A percentile compares a stretch with the other conserved stretches of the same genome.
phyloP scores from a whole-genome alignment of 2,888 invertebrate genomes.

The Apotomis capreana region DNA sequence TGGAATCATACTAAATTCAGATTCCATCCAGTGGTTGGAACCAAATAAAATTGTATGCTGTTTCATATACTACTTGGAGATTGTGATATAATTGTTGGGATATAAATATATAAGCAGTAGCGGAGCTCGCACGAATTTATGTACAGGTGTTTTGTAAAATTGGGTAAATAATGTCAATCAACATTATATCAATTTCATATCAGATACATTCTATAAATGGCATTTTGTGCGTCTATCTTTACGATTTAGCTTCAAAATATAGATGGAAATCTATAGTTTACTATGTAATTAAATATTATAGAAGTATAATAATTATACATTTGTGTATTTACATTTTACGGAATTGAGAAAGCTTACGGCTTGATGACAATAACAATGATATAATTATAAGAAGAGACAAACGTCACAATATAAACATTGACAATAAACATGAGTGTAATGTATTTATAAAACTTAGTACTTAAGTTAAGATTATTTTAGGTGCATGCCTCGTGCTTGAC shows the following conservation, averaged over 20 bases:
- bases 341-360: slow-evolving; percentile 44
- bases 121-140: slow-evolving; percentile 52
- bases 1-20: slow-evolving; percentile 5
- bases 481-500: slow-evolving; percentile 60
- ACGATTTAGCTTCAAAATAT: slow-evolving; percentile 49
- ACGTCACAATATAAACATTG: slow-evolving; percentile 54
- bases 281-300: slow-evolving; percentile 33
- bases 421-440: slow-evolving; percentile 57
- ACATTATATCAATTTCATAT: slow-evolving; percentile 81
- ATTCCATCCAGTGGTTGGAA: background rate
- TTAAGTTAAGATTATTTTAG: slow-evolving; percentile 47
- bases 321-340: slow-evolving; percentile 42
- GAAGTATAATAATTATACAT: slow-evolving; percentile 33
- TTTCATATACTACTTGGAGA: slow-evolving; percentile 47
- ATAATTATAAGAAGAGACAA: slow-evolving; percentile 12
- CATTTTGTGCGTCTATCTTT: slow-evolving; percentile 61
- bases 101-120: slow-evolving; percentile 37
- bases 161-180: slow-evolving; percentile 79
- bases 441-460: slow-evolving; percentile 44
- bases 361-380: slow-evolving; percentile 36
- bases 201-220: slow-evolving; percentile 58
- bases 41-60: slow-evolving; percentile 8
- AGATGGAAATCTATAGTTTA: slow-evolving; percentile 30
- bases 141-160: slow-evolving; percentile 62
- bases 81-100: slow-evolving; percentile 61